These are phyloP conservation scores for Dasyurus viverrinus DNA, from an alignment of 2,113 vertebrate species.

Conservation along the genomic window DNA sequence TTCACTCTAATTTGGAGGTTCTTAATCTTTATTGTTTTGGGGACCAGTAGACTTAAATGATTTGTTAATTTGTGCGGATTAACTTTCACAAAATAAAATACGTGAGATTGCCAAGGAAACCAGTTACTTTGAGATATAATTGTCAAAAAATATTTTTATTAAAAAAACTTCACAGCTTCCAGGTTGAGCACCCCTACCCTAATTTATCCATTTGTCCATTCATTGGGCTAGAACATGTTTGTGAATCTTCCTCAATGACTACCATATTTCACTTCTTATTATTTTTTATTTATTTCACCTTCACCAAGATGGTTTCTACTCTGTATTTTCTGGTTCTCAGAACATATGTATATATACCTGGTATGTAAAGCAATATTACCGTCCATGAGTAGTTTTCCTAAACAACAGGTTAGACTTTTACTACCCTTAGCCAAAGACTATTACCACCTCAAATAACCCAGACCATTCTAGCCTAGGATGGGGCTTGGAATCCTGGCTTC, in stretches of 20 bases:
- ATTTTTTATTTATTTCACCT: neutral
- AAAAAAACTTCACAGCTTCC: neutral
- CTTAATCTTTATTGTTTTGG: neutral
- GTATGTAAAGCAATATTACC: no score
- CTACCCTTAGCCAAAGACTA: conserved; percentile 71
- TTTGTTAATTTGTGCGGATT: no score
- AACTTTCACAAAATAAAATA: neutral
- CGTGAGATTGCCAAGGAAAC: neutral
- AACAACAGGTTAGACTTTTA: conserved; percentile 10
- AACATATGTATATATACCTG: conserved; percentile 31
- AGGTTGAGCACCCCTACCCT: neutral
- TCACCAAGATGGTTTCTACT: neutral
- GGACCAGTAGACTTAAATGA: no score
- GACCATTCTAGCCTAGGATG: conserved; percentile 32
- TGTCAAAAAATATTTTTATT: neutral
- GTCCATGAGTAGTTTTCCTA: conserved; percentile 16
- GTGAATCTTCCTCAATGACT: neutral
- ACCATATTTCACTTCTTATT: neutral
- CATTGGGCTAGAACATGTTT: neutral
- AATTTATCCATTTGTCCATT: neutral
- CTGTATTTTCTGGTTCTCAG: conserved; percentile 33
- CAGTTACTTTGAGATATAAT: neutral
- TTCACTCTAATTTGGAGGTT: neutral
- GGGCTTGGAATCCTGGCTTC: conserved; percentile 6
- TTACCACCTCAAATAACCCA: conserved; percentile 74